Evolutionary conservation across 2,797 vertebrate species (phyloP), one percentile per base, ranked within the genome.

Genomic region (Fistularia tabacaria): DNA sequence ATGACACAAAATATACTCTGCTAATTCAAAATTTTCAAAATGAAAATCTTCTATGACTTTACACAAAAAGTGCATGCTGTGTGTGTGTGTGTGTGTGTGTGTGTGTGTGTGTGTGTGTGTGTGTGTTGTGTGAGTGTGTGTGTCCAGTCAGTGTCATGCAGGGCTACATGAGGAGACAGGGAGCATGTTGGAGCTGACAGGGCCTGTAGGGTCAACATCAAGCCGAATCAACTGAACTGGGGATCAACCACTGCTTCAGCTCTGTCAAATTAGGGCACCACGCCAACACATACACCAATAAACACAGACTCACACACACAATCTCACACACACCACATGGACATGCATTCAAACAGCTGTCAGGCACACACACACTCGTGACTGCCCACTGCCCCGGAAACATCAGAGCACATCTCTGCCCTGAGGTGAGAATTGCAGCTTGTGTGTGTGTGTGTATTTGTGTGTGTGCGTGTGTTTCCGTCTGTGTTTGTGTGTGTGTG

Each of bases 401-500:
- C 86, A 85, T 86, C 86, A 85, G 77, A 80, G 85, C 85, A 89
- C 85, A 90, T 89, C 75, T 86, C 76, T 88, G 86, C 86, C 87
- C 90, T 56, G 84, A 77, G 84, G 90, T 86, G 77, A 89, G 77
- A 79, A 69, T 67, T 76, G 75, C 60, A 76, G 69, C 76, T 51
- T 77, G 62, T 73, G 72, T 64, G 10, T 79, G 40, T 74, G 57
- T 68, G 69, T 67, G 62, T 77, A 49, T 73, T 7, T 68, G 43
- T 66, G 38, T 57, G 62, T 52, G 59, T 74, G 49, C 54, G 55
- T 70, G 52, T 52, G 65, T 67, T 64, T 59, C 51, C 45, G 51
- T 61, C 50, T 52, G 59, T 69, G 54, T 57, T 58, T 55, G 68
- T 68, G 64, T 45, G 66, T 66, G 62, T 70, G 68, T 77, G 79